Percentiles rank a stretch among this genome's conserved stretches.
These are phyloP conservation scores for Miltochrista miniata DNA, from an alignment of 2,888 invertebrate species.

Conservation along the genomic window DNA sequence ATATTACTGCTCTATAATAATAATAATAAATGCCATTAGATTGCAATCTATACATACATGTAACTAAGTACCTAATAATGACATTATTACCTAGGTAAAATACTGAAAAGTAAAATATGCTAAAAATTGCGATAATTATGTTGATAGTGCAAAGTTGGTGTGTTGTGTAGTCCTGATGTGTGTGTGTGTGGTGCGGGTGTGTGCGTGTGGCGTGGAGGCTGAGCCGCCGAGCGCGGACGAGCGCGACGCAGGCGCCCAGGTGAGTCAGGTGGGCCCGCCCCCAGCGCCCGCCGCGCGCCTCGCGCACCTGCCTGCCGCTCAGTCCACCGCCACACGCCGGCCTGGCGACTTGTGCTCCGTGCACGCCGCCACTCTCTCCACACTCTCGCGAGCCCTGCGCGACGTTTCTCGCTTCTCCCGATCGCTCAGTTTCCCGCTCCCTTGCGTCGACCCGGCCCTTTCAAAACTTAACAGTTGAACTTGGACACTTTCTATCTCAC, in stretches of 20 bases:
- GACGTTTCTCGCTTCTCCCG: slow-evolving; percentile 78
- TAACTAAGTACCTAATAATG: no score
- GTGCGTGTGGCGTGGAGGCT: slow-evolving; percentile 27
- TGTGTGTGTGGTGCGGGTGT: slow-evolving; percentile 1
- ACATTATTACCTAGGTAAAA: no score
- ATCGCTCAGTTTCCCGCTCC: slow-evolving; percentile 75
- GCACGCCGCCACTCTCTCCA: slow-evolving; percentile 81
- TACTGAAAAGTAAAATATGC: no score
- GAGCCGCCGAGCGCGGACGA: slow-evolving; percentile 43
- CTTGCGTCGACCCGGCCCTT: slow-evolving; percentile 60
- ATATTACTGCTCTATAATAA: no score
- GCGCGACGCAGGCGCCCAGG: slow-evolving; percentile 81
- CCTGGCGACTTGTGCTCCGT: slow-evolving; percentile 80
- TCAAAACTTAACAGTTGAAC: slow-evolving; percentile 53
- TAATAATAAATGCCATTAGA: no score
- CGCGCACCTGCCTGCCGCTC: slow-evolving; percentile 75
- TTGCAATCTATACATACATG: no score
- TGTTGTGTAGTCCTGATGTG: slow-evolving; percentile 29
- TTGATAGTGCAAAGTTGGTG: slow-evolving; percentile 6
- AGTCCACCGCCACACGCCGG: slow-evolving; percentile 74
- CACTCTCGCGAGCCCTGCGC: slow-evolving; percentile 80
- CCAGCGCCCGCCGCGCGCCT: slow-evolving; percentile 69
- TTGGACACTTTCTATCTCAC: slow-evolving; percentile 53
- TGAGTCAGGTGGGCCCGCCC: slow-evolving; percentile 82
- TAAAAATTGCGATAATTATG: slow-evolving; percentile 27